Base-by-base conservation (phyloP, 2,113 vertebrate genomes). In the Pelobates fuscus region DNA sequence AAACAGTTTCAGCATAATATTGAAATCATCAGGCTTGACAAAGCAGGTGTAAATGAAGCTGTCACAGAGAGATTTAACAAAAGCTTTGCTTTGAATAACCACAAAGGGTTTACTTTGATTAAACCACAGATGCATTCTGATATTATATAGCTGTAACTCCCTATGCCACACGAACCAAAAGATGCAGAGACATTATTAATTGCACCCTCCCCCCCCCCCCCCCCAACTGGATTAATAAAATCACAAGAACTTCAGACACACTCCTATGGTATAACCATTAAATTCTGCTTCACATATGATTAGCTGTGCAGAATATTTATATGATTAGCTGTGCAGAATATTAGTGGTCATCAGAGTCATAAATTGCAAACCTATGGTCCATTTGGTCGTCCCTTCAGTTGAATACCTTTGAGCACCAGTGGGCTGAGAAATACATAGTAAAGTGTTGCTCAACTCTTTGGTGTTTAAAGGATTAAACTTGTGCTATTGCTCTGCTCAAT, bases 1-100 rank as follows among this genome's bases (percentile, higher is more conserved):
- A 18, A 32, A 21, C n/a, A 20, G 60, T 63, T 63, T 37, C 29
- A 63, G 60, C 27, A 37, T 63, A 63, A 63, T n/a, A 20, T 20
- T 37, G 2, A 24, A 44, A 37, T 41, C 32, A 43, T 14, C 23
- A 10, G 24, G 11, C 20, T 21, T 65, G 62, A 44, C 54, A 44
- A 44, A 60, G 11, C 32, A 70, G 57, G 37, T 59, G 37, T 26
- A 24, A 44, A 27, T 60, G 17, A 60, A 18, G 23, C 54, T 44
- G 55, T 46, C 32, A 26, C 23, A 23, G 21, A 46, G 20, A 15
- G 5, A 23, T 37, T 37, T 15, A 6, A 17, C 67, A 70, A 30
- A 58, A 11, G 20, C 2, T 58, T 37, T 37, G 32, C 32, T 37
- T 55, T 21, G 2, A 55, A 55, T 17, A 49, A 49, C 44, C 44